Percentiles rank a stretch among this genome's conserved stretches.
Evolutionary conservation across 2,888 invertebrate genomes (phyloP).

Genomic region (Congeria kusceri): DNA sequence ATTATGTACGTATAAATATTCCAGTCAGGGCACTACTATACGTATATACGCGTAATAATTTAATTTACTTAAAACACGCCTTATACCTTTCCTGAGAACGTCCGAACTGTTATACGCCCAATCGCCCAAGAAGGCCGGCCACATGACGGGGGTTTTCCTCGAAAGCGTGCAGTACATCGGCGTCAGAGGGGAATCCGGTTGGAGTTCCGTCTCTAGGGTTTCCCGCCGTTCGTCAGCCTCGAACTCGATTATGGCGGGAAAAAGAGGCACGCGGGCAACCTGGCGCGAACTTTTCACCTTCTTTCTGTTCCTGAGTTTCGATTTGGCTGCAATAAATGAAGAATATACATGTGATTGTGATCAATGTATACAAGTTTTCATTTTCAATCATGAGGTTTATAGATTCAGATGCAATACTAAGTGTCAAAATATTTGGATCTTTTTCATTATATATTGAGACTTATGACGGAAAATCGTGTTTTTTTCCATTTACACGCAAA

Average conservation of each 20-base stretch:
- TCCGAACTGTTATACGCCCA: constrained; percentile 54
- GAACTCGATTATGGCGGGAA: constrained; percentile 68
- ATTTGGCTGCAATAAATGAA: constrained; percentile 36
- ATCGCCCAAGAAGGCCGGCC: constrained; percentile 71
- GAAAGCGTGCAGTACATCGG: constrained; percentile 75
- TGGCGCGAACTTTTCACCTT: constrained; percentile 55
- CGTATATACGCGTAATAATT: no score
- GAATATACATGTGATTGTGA: no score
- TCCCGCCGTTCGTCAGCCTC: constrained; percentile 67
- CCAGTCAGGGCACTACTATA: no score
- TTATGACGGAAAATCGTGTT: no score
- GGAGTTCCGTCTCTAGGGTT: constrained; percentile 50
- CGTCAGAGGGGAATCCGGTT: constrained; percentile 76
- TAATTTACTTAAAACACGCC: no score
- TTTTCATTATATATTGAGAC: no score
- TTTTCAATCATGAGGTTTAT: constrained; percentile 23
- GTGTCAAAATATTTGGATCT: no score
- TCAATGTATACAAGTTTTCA: neutral
- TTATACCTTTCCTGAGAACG: constrained; percentile 37
- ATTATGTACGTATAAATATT: no score
- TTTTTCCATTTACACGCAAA: no score
- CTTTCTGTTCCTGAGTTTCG: constrained; percentile 51
- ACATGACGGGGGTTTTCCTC: constrained; percentile 67
- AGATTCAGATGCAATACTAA: no score
- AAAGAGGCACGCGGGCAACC: constrained; percentile 70